Conservation (phyloP, 2,113 vertebrate genomes). For the Shinisaurus crocodilurus region DNA sequence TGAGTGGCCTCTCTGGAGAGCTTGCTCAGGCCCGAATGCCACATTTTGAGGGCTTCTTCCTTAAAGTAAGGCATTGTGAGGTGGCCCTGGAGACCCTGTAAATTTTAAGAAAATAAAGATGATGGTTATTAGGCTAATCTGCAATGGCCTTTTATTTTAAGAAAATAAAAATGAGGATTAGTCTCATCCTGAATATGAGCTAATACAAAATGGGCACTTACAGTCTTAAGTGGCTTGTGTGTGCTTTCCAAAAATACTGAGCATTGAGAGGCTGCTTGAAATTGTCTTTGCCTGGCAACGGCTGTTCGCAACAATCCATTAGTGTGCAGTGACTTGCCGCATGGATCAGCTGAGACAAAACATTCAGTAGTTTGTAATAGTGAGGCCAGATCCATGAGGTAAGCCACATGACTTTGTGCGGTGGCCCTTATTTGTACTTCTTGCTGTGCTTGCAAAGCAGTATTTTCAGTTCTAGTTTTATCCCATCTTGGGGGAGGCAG, state of each 20-base stretch:
- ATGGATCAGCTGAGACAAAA: neutral
- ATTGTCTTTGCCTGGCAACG: neutral
- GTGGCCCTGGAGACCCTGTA: too few relatives aligned
- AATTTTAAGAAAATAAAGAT: too few relatives aligned
- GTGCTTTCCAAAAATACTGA: neutral
- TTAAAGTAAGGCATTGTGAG: too few relatives aligned
- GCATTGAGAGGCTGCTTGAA: neutral
- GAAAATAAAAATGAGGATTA: neutral
- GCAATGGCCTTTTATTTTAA: neutral
- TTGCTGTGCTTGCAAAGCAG: neutral
- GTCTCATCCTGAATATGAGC: neutral
- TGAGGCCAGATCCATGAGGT: neutral
- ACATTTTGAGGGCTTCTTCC: too few relatives aligned
- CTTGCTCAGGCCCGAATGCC: too few relatives aligned
- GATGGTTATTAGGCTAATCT: neutral
- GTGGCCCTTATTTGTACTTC: neutral
- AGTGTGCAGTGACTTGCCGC: neutral
- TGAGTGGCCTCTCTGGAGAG: too few relatives aligned
- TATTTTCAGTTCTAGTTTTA: neutral
- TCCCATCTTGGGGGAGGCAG: neutral
- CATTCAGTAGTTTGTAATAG: neutral
- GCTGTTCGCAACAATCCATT: neutral
- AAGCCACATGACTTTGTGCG: neutral
- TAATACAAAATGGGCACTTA: neutral
- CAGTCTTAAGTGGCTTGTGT: neutral